Evolutionary conservation across 2,797 vertebrate genomes (phyloP).

Genomic region (Chaetophractus vellerosus): DNA sequence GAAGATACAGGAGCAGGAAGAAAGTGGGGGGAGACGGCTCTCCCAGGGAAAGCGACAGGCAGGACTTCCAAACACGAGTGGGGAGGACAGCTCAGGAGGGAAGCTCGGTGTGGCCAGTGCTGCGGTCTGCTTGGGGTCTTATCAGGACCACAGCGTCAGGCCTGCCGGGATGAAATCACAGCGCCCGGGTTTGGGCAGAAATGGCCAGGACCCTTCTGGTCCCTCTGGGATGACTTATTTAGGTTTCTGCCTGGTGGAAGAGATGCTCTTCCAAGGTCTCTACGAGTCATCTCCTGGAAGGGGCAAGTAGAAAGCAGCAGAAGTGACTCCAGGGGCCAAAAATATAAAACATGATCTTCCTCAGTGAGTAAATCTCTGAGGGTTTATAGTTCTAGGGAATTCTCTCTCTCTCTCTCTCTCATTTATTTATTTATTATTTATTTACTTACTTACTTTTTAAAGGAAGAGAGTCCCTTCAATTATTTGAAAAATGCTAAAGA

Average conservation of each 20-base stretch:
- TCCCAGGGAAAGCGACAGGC: neutral
- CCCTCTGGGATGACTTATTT: neutral
- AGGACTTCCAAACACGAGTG: neutral
- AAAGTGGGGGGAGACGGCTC: neutral
- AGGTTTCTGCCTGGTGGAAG: neutral
- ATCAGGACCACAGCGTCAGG: neutral
- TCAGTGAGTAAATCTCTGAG: neutral
- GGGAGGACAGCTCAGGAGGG: neutral
- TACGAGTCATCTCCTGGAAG: conserved; percentile 59
- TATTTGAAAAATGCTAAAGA: conserved; percentile 35
- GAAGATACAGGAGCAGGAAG: neutral
- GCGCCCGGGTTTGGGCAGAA: neutral
- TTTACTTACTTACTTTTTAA: too few relatives aligned
- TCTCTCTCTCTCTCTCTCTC: too few relatives aligned
- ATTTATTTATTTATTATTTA: too few relatives aligned
- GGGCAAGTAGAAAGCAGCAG: neutral
- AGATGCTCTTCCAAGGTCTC: neutral
- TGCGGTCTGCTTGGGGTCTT: neutral
- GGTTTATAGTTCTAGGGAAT: neutral
- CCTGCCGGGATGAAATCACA: neutral
- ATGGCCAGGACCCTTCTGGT: neutral
- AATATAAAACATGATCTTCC: neutral
- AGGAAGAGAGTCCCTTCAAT: neutral
- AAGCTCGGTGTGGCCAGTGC: neutral
- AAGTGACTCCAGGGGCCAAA: neutral